Conservation (phyloP, 2,888 invertebrate species). For the Vandiemenella viatica region DNA sequence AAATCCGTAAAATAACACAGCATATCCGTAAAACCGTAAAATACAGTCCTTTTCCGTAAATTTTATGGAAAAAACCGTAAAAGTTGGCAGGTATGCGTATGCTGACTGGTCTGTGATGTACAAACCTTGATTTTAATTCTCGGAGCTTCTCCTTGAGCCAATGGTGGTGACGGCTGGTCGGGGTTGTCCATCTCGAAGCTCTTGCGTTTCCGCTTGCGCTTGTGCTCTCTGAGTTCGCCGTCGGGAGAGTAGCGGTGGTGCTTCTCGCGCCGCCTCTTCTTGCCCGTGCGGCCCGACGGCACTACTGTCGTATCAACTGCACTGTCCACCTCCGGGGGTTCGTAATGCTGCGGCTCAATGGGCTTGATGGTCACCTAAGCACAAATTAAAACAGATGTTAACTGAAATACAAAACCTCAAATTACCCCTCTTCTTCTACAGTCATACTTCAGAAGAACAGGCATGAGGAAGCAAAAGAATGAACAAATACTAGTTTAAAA, state of each 20-base stretch:
- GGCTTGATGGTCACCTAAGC: slow-evolving; percentile 28
- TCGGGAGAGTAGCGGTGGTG: slow-evolving; percentile 62
- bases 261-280: slow-evolving; percentile 32
- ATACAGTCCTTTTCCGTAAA: too few species aligned
- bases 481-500: too few species aligned
- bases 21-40: too few species aligned
- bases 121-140: slow-evolving; percentile 66
- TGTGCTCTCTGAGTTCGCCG: slow-evolving; percentile 53
- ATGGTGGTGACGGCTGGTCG: slow-evolving; percentile 24
- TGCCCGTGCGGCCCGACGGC: slow-evolving; percentile 25
- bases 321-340: slow-evolving; percentile 28
- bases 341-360: slow-evolving; percentile 25
- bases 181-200: slow-evolving; percentile 45
- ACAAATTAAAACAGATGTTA: background rate
- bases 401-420: background rate
- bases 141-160: slow-evolving; percentile 29
- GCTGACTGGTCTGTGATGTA: too few species aligned
- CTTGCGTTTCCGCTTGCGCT: slow-evolving; percentile 68
- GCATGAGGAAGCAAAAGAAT: background rate
- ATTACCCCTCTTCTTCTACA: background rate
- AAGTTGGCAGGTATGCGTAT: too few species aligned
- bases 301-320: slow-evolving; percentile 25
- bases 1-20: too few species aligned
- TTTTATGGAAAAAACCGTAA: too few species aligned
- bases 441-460: background rate